Evolutionary conservation across 1,140 invertebrate genomes (phyloP).

Genomic region (Maniola jurtina): DNA sequence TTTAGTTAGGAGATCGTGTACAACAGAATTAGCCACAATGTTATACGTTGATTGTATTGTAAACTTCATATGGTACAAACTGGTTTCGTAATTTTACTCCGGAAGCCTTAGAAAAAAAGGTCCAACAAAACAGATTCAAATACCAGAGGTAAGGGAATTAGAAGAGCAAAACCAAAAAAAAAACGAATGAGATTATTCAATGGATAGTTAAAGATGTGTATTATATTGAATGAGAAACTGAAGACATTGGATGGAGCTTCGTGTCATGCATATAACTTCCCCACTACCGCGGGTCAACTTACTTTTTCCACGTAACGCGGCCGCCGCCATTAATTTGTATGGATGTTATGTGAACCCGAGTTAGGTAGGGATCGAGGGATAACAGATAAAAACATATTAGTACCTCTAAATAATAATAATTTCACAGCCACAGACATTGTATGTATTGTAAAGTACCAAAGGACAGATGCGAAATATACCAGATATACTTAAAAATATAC

Average conservation of each 20-base stretch:
- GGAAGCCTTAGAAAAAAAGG: no score
- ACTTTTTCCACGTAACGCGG: slow-evolving; percentile 62
- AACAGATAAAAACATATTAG: slow-evolving; percentile 75
- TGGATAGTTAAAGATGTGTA: slow-evolving; percentile 2
- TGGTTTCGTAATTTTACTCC: no score
- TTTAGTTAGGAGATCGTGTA: no score
- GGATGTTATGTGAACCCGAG: slow-evolving; percentile 65
- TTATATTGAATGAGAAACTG: slow-evolving; percentile 6
- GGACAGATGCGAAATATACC: neutral
- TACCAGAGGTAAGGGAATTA: neutral
- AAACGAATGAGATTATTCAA: neutral
- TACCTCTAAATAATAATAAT: slow-evolving; percentile 56
- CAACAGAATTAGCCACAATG: no score
- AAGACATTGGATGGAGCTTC: slow-evolving; percentile 18
- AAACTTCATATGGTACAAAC: no score
- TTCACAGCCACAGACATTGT: slow-evolving; percentile 11
- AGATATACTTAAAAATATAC: no score
- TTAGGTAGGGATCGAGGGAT: slow-evolving; percentile 67
- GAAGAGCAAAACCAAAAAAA: neutral
- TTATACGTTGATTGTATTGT: no score
- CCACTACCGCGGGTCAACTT: slow-evolving; percentile 54
- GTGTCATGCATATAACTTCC: slow-evolving; percentile 51
- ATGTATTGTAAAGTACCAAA: neutral
- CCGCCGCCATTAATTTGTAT: slow-evolving; percentile 57
- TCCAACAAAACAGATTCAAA: neutral